These are phyloP conservation scores for Glaucomys volans DNA, from an alignment of 2,113 vertebrate genomes.

Conservation along the genomic window DNA sequence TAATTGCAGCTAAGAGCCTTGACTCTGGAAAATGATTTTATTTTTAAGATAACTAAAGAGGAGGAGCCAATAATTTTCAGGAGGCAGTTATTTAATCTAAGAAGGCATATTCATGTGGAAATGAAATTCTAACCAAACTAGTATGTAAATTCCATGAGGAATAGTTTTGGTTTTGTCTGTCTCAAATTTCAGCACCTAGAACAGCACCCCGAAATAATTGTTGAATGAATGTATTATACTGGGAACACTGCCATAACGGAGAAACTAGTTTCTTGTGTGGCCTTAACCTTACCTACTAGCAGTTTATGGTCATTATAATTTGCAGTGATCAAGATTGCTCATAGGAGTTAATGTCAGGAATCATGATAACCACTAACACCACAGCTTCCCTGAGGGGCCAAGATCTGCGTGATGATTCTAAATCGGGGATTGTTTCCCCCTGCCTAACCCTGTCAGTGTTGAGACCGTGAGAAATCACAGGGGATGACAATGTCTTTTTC, in stretches of 20 bases:
- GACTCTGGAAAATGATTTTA: not conserved
- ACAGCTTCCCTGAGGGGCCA: slow-evolving; percentile 12
- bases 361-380: not conserved
- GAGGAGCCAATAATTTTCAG: not conserved
- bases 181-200: not conserved
- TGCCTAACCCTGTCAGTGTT: slow-evolving; percentile 45
- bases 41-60: not conserved
- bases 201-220: not conserved
- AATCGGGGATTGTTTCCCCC: slow-evolving; percentile 35
- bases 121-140: not conserved
- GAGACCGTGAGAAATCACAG: slow-evolving; percentile 50
- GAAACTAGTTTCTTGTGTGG: not conserved
- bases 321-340: slow-evolving; percentile 51
- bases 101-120: not conserved
- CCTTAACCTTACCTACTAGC: not conserved
- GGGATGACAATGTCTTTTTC: slow-evolving; percentile 66
- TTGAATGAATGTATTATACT: not conserved
- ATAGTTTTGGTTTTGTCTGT: not conserved
- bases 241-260: not conserved
- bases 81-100: not conserved
- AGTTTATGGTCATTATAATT: slow-evolving; percentile 28
- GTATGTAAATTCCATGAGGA: not conserved
- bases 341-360: slow-evolving; percentile 11
- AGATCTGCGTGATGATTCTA: slow-evolving; percentile 40
- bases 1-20: not conserved